Conservation (phyloP, 1,140 invertebrate species). For the Mylabris phalerata region DNA sequence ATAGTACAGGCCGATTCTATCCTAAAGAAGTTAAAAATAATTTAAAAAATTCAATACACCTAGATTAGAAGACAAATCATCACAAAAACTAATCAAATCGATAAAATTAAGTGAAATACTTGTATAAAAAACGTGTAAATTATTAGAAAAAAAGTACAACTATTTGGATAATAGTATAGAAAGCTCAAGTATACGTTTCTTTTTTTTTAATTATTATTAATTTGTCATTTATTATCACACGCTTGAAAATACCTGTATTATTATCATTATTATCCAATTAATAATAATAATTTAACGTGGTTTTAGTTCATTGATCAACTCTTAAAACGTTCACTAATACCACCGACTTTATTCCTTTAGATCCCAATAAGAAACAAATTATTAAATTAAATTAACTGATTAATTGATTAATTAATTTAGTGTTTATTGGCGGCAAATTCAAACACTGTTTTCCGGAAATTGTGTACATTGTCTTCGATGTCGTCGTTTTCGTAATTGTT, state of each 20-base stretch:
- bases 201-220: neutral
- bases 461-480: neutral
- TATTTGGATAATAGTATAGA: slow-evolving; percentile 4
- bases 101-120: slow-evolving; percentile 13
- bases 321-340: neutral
- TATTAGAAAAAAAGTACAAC: slow-evolving; percentile 16
- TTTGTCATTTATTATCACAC: slow-evolving; percentile 24
- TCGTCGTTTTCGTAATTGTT: no score
- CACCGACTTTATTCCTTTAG: no score
- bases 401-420: no score
- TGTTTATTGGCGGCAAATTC: neutral
- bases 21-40: neutral
- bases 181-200: slow-evolving; percentile 14
- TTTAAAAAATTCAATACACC: slow-evolving; percentile 4
- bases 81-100: slow-evolving; percentile 14
- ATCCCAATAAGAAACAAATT: no score
- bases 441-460: slow-evolving; percentile 25
- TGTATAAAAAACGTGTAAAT: no score
- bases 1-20: slow-evolving; percentile 5
- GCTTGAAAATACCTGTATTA: slow-evolving; percentile 30
- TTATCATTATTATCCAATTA: slow-evolving; percentile 2
- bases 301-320: neutral
- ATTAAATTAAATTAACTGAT: no score
- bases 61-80: neutral
- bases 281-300: neutral